Evolutionary conservation across 2,113 vertebrate genomes (phyloP), one percentile per base, ranked within the genome.

Genomic region (Petrocephalus zakoni): DNA sequence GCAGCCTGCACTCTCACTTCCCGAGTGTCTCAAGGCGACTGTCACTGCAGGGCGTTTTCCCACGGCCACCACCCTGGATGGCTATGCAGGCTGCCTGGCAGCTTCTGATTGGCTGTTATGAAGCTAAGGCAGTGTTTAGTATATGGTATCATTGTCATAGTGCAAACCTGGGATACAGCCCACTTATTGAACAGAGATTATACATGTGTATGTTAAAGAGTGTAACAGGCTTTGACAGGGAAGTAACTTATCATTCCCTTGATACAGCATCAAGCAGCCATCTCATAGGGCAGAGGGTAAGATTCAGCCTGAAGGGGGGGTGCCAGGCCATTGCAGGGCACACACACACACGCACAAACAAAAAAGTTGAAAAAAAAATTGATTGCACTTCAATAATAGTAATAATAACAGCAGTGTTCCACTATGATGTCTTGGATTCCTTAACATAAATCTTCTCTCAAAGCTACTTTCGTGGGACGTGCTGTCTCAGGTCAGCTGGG

Each of bases 311-410:
- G 22, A 42, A n/a, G n/a, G 58, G 56, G 55, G 56, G 21, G 61
- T 64, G n/a, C 8, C 61, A 64, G 61, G 61, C 61, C n/a, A 68
- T 68, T 0, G 10, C 10, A 29, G 61, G 0, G 61, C n/a, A 68
- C n/a, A 64, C 61, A 29, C 61, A 64, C 61, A 64, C 56, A 22
- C 95, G 95, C 94, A 94, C 94, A 95, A 95, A 88, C 95, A n/a
- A n/a, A n/a, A n/a, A n/a, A n/a, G n/a, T n/a, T n/a, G n/a, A n/a
- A 95, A 96, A 93, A 95, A 95, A 64, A 96, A 96, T 96, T 95
- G 95, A 96, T 96, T 96, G 95, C 95, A 95, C 94, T 95, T 95
- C 95, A 96, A 95, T 94, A 95, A 95, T 94, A 96, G 95, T 96
- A 95, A 96, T 96, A 96, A 96, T 96, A 96, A 96, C 96, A 75